Base-by-base conservation (phyloP, 2,113 vertebrate genomes). In the Silurus meridionalis region DNA sequence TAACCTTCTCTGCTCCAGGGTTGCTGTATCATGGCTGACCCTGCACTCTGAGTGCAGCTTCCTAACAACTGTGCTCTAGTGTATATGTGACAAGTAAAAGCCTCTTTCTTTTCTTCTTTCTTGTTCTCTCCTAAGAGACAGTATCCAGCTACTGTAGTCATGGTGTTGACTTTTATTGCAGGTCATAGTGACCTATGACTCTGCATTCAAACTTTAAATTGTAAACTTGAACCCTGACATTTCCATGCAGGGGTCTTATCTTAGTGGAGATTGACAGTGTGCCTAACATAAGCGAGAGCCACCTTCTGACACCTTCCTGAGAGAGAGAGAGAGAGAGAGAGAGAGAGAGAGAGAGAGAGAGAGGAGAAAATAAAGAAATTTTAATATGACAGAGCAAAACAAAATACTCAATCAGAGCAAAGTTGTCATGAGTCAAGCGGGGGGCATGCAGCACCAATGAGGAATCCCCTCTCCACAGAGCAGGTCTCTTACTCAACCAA, bases 211-310 rank as follows among this genome's bases (percentile, higher is more conserved):
- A 88, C 88, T 89, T 86, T 83, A 88, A 84, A 92, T 92, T 87
- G 91, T 92, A 91, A 94, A 94, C 91, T 90, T 92, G 94, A 95
- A 93, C 93, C 86, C 85, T 95, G 94, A 93, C 94, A 95, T 95
- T 95, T 95, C 87, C 91, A 91, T 50, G 90, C 88, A 91, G 86
- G 89, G 91, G 89, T 81, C 83, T 87, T 85, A 87, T 87, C 88
- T 87, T 58, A 80, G 60, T 64, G 85, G 78, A 87, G 86, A 67
- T 57, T 87, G 88, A 90, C 89, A 89, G 90, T 60, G 75, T 55
- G 77, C 61, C 77, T 83, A 89, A 91, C 88, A 83, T 88, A 91
- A 85, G 83, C 80, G 61, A 37, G 55, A 87, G 87, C 52, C 19
- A 10, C 63, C 66, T 83, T 87, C 74, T 87, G 80, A 85, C 78